A percentile compares a stretch with the other conserved stretches of the same genome.
Evolutionary conservation across 2,888 invertebrate genomes (phyloP).

Genomic region (Nineta flava): DNA sequence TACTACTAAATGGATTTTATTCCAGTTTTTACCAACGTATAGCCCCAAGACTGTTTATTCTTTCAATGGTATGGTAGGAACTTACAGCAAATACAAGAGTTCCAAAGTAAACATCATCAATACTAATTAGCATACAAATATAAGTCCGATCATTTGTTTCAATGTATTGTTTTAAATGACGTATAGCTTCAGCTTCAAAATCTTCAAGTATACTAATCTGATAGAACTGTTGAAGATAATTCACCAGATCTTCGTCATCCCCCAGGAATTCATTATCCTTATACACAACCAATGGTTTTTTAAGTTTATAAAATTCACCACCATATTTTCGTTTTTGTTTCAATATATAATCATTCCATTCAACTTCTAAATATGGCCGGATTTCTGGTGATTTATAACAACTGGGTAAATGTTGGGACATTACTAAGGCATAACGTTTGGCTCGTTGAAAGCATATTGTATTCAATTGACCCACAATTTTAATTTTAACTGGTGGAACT

Average conservation of each 20-base stretch:
- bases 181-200: constrained; percentile 29
- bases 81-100: background rate
- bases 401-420: constrained; percentile 20
- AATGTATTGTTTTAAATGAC: constrained; percentile 29
- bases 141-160: constrained; percentile 17
- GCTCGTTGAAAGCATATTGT: constrained; percentile 23
- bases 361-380: constrained; percentile 22
- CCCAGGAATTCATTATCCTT: constrained; percentile 34
- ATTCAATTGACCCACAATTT: constrained; percentile 21
- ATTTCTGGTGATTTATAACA: constrained; percentile 20
- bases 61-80: too few species aligned
- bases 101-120: background rate
- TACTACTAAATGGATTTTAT: too few species aligned
- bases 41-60: too few species aligned
- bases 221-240: constrained; percentile 30
- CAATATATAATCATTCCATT: constrained; percentile 22
- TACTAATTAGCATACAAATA: background rate
- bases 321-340: constrained; percentile 25
- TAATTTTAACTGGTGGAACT: constrained; percentile 12
- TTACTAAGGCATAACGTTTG: constrained; percentile 17
- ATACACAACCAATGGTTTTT: constrained; percentile 32
- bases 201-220: constrained; percentile 28
- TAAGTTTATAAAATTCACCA: constrained; percentile 29
- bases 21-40: too few species aligned
- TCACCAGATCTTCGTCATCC: constrained; percentile 31